Evolutionary conservation across 2,113 vertebrate species (phyloP).

Genomic region (Scomber japonicus): DNA sequence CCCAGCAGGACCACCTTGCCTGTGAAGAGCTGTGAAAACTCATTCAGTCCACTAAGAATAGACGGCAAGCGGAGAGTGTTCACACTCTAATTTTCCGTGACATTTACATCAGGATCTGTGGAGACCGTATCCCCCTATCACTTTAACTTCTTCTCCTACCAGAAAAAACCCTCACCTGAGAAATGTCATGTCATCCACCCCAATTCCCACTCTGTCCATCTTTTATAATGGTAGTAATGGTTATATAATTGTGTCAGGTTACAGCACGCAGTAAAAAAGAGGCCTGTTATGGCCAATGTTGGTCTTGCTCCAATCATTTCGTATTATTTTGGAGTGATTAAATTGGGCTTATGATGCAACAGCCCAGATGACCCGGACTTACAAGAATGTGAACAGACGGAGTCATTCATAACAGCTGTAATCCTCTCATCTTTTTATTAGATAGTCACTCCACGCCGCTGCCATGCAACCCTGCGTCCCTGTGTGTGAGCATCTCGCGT

Average conservation of each 20-base stretch:
- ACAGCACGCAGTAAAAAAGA: constrained; percentile 31
- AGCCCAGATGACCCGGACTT: constrained; percentile 77
- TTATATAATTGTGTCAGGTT: constrained; percentile 50
- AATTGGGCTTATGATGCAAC: constrained; percentile 79
- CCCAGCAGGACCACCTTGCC: constrained; percentile 31
- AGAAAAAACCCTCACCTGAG: constrained; percentile 21
- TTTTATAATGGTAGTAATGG: constrained; percentile 29
- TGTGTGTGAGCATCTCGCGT: constrained; percentile 29
- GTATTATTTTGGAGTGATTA: constrained; percentile 72
- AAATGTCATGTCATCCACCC: constrained; percentile 26
- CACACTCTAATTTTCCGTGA: constrained; percentile 44
- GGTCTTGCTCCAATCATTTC: constrained; percentile 42
- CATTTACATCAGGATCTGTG: constrained; percentile 42
- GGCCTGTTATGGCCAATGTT: constrained; percentile 19
- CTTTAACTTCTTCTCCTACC: constrained; percentile 15
- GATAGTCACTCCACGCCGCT: constrained; percentile 51
- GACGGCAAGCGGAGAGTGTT: constrained; percentile 4
- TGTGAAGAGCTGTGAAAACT: constrained; percentile 43
- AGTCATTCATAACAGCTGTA: constrained; percentile 71
- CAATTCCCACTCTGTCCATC: constrained; percentile 11
- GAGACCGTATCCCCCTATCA: neutral
- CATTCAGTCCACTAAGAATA: constrained; percentile 26
- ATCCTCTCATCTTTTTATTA: constrained; percentile 78
- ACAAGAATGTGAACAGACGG: constrained; percentile 77
- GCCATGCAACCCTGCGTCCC: constrained; percentile 33